Evolutionary conservation across 2,888 invertebrate genomes (phyloP), one percentile per base, ranked within the genome.

Genomic region (Chloromyia formosa): DNA sequence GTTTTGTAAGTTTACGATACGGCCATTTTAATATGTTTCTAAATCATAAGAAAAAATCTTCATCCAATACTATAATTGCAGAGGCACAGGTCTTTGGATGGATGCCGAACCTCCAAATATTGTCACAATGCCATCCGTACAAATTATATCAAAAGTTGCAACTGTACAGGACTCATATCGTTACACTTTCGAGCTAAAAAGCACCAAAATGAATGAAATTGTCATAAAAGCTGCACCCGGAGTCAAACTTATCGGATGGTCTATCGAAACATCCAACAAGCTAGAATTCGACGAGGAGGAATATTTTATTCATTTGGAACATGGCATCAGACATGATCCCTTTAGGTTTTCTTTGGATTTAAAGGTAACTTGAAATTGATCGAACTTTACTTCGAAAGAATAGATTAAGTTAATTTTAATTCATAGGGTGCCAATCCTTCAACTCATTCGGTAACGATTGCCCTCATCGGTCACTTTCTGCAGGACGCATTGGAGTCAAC

Each of bases 181-280:
- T 12, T 84, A 79, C 42, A 82, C 83, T 7, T 78, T 83, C 77
- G 78, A 81, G 22, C 77, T 84, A 7, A 78, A 75, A 22, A 85
- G 85, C 1, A 84, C 84, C 2, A 83, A 84, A 78, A 84, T 84
- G 45, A 84, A 84, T 83, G 82, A 79, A 3, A 75, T 85, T 7
- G 82, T 82, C 23, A 80, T 85, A 42, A 79, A 80, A 73, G 83
- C 84, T 3, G 58, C 81, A 5, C 77, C 81, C 4, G 80, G 79
- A 4, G 80, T 80, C 0, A 78, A 75, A 10, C 77, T 84, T 3
- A 79, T 68, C 0, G 78, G 77, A 12, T 84, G 84, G 84, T 82
- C 82, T 0, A 83, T 84, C 78, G 20, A 14, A 7, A 71, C 71
- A 12, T 40, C 83, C 83, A 71, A 78, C 81, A 74, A 80, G 82